These are phyloP conservation scores for Aphelenchoides avenae DNA, from an alignment of 1,140 invertebrate species.

Conservation along the genomic window DNA sequence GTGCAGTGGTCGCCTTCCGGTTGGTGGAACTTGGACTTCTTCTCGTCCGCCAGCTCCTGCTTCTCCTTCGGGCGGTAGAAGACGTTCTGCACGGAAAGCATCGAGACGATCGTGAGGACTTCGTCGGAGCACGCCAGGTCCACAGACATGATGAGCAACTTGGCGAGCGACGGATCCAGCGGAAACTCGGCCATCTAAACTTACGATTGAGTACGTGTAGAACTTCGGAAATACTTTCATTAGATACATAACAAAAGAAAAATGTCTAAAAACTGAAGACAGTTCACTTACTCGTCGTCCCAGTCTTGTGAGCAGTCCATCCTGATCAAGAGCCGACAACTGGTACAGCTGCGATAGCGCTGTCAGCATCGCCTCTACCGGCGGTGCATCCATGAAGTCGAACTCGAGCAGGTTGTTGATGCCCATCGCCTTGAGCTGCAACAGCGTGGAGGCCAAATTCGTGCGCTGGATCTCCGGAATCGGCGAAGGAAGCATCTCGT, in stretches of 20 bases:
- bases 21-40: slow-evolving; percentile 98
- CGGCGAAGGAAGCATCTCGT: slow-evolving; percentile 96
- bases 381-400: slow-evolving; percentile 99
- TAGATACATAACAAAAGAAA: slow-evolving; percentile 16
- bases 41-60: slow-evolving; percentile 93
- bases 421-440: slow-evolving; percentile 97
- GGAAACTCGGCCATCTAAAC: slow-evolving; percentile 95
- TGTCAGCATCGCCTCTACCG: slow-evolving; percentile 89
- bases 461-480: slow-evolving; percentile 99
- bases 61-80: slow-evolving; percentile 91
- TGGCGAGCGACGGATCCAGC: slow-evolving; percentile 93
- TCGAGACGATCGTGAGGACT: slow-evolving; percentile 94
- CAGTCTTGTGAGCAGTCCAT: slow-evolving; percentile 85
- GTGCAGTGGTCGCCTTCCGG: slow-evolving; percentile 96
- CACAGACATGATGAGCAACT: slow-evolving; percentile 98
- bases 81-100: slow-evolving; percentile 97
- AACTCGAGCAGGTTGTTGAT: slow-evolving; percentile 99
- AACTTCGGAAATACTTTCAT: too few relatives aligned
- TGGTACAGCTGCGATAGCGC: slow-evolving; percentile 94
- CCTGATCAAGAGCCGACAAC: slow-evolving; percentile 90
- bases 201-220: not conserved
- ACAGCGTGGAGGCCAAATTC: slow-evolving; percentile 86
- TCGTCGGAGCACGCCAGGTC: slow-evolving; percentile 97
- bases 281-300: slow-evolving; percentile 71
- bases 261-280: not conserved